A percentile compares a stretch with the other conserved stretches of the same genome.
phyloP scores from a whole-genome alignment of 2,113 vertebrate species.

The Anguilla rostrata region DNA sequence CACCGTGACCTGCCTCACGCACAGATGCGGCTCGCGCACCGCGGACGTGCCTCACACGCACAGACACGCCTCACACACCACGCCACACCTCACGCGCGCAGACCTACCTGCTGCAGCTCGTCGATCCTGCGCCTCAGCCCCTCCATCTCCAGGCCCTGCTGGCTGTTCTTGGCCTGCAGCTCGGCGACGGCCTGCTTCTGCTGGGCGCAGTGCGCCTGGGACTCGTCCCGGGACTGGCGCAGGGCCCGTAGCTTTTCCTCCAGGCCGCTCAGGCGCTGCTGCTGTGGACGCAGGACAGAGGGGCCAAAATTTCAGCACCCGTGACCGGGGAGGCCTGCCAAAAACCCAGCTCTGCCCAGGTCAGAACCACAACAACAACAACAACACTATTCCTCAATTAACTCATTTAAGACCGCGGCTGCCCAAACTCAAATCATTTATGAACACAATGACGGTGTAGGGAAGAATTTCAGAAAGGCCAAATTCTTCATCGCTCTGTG shows the following conservation, averaged over 20 bases:
- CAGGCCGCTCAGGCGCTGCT: constrained; percentile 74
- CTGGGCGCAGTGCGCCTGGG: constrained; percentile 77
- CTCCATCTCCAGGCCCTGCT: constrained; percentile 75
- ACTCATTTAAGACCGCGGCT: background rate
- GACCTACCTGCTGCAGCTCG: constrained; percentile 83
- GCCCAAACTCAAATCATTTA: background rate
- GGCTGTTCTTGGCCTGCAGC: constrained; percentile 74
- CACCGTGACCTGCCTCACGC: no score
- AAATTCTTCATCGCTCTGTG: background rate
- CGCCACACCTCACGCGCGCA: no score
- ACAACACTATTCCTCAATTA: background rate
- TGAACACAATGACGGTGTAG: background rate
- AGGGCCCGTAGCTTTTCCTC: constrained; percentile 84
- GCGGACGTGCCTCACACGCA: no score
- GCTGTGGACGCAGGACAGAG: constrained; percentile 59
- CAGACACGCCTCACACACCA: no score
- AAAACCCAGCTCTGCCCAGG: background rate
- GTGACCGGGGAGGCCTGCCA: background rate
- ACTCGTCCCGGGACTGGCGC: constrained; percentile 79
- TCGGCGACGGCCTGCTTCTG: constrained; percentile 81
- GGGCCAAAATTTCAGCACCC: background rate
- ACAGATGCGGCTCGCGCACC: no score
- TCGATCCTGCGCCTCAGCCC: constrained; percentile 74
- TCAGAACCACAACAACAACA: background rate
- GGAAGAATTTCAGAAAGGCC: background rate